These are phyloP conservation scores for Melanostoma mellinum DNA, from an alignment of 2,888 invertebrate species.

Conservation along the genomic window DNA sequence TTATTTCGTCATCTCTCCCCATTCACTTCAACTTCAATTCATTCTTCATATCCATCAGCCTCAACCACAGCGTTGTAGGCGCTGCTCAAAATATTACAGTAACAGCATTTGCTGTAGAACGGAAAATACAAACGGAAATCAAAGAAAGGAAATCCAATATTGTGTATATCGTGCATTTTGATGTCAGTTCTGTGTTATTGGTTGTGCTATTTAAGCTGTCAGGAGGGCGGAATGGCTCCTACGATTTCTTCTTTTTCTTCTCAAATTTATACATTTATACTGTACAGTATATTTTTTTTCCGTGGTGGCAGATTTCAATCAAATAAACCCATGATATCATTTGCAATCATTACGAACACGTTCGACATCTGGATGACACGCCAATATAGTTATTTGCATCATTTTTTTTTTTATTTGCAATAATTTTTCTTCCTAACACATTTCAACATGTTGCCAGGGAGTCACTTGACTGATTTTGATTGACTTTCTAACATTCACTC, in stretches of 20 bases:
- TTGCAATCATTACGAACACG: constrained; percentile 52
- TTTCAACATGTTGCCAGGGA: too few species aligned
- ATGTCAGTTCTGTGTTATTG: constrained; percentile 1
- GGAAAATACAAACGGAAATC: constrained; percentile 55
- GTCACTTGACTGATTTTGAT: too few species aligned
- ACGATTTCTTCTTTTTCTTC: background rate
- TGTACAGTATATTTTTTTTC: background rate
- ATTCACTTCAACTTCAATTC: background rate
- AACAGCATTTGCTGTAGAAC: background rate
- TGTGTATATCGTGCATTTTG: constrained; percentile 17
- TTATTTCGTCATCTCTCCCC: background rate
- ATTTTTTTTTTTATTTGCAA: too few species aligned
- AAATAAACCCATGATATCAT: constrained; percentile 61
- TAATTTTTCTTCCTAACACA: too few species aligned
- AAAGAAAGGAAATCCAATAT: constrained; percentile 60
- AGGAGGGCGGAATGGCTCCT: background rate
- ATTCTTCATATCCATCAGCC: background rate
- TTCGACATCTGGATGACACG: constrained; percentile 34
- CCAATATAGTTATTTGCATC: constrained; percentile 20
- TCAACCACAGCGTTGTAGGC: background rate
- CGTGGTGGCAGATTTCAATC: constrained; percentile 43
- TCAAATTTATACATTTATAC: too few species aligned
- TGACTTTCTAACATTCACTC: too few species aligned
- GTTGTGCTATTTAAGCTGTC: constrained; percentile 13
- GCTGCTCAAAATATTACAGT: background rate